Conservation (phyloP, 2,888 invertebrate species). For the Campaea margaritaria region DNA sequence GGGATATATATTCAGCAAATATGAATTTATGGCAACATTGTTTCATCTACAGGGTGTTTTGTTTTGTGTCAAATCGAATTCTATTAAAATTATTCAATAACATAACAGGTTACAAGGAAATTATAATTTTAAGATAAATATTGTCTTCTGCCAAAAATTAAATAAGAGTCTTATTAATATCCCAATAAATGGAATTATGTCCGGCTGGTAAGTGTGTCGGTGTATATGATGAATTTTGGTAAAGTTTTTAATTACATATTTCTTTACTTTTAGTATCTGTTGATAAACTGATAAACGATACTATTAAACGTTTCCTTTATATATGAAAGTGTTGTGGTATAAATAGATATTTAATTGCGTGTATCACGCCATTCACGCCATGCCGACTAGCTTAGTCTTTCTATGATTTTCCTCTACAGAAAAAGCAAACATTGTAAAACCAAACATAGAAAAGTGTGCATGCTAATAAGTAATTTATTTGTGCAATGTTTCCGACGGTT, state of each 20-base stretch:
- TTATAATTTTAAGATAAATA: neutral
- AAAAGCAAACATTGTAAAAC: neutral
- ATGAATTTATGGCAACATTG: slow-evolving; percentile 40
- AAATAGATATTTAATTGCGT: slow-evolving; percentile 22
- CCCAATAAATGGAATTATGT: too few relatives aligned
- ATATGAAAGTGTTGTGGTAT: neutral
- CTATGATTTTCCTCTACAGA: slow-evolving; percentile 26
- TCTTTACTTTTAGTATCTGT: too few relatives aligned
- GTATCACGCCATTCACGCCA: slow-evolving; percentile 30
- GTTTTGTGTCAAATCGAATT: neutral
- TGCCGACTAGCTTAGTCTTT: neutral
- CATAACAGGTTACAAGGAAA: neutral
- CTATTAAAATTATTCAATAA: neutral
- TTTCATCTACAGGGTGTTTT: slow-evolving; percentile 32
- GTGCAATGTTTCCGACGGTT: too few relatives aligned
- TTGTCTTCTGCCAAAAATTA: too few relatives aligned
- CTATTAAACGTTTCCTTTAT: too few relatives aligned
- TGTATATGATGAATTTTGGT: too few relatives aligned
- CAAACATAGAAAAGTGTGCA: neutral
- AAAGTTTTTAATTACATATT: too few relatives aligned
- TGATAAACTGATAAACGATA: too few relatives aligned
- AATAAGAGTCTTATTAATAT: too few relatives aligned
- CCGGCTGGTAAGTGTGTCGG: too few relatives aligned
- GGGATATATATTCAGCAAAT: slow-evolving; percentile 38
- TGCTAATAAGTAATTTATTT: too few relatives aligned